These are phyloP conservation scores for Trisateles emortualis DNA, from an alignment of 2,888 invertebrate genomes.

Conservation along the genomic window DNA sequence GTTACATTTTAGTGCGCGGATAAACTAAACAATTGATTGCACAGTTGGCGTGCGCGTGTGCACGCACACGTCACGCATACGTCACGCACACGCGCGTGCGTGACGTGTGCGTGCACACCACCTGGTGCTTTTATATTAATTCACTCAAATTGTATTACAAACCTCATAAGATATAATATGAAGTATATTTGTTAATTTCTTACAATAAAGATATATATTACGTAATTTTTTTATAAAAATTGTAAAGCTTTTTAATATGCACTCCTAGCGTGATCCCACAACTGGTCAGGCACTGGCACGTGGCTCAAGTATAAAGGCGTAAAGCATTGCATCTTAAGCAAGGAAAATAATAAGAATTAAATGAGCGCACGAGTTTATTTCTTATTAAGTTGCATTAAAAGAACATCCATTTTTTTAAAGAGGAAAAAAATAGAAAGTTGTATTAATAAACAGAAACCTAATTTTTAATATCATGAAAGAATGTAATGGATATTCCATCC, in stretches of 20 bases:
- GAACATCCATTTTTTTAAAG: too few species aligned
- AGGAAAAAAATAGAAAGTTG: too few species aligned
- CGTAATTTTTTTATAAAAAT: constrained; percentile 31
- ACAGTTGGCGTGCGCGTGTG: background rate
- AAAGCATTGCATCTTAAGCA: too few species aligned
- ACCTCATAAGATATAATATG: constrained; percentile 37
- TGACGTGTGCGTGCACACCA: background rate
- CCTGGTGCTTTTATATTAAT: constrained; percentile 12
- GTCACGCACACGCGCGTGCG: background rate
- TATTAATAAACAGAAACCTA: too few species aligned
- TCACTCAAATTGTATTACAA: constrained; percentile 31
- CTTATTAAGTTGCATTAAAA: too few species aligned
- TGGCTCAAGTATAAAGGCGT: too few species aligned
- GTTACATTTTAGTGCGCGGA: background rate
- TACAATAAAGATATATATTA: constrained; percentile 33
- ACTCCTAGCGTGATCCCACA: too few species aligned
- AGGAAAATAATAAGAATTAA: too few species aligned
- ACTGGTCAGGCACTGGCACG: too few species aligned
- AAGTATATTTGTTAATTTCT: constrained; percentile 39
- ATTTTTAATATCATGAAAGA: too few species aligned
- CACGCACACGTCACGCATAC: background rate
- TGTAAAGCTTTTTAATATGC: background rate
- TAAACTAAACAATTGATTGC: background rate
- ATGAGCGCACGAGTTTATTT: too few species aligned
- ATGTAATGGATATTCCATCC: too few species aligned